Evolutionary conservation across 1,140 invertebrate species (phyloP).

Genomic region (Geopemphigus sp.): DNA sequence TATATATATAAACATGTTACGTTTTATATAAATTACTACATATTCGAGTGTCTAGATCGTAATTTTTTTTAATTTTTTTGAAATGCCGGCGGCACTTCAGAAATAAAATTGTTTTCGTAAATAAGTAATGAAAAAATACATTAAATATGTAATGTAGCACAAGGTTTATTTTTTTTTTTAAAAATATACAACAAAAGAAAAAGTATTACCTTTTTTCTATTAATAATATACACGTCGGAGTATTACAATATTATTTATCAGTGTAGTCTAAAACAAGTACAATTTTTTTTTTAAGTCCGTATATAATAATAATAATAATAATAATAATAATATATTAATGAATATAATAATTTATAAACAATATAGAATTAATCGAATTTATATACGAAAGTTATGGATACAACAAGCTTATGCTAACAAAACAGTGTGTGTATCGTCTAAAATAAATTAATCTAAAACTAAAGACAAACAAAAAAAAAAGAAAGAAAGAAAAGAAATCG

Average conservation of each 20-base stretch:
- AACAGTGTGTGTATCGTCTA: background rate
- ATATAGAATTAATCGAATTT: conserved; percentile 19
- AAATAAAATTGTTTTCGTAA: conserved; percentile 24
- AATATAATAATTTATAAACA: conserved; percentile 21
- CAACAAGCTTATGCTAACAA: conserved; percentile 41
- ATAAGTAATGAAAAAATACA: conserved; percentile 10
- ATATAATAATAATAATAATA: conserved; percentile 22
- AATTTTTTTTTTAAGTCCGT: conserved; percentile 36
- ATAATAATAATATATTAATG: conserved; percentile 36
- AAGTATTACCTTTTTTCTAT: conserved; percentile 41
- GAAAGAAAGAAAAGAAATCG: conserved; percentile 10
- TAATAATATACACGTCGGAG: conserved; percentile 39
- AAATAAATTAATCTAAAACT: conserved; percentile 47
- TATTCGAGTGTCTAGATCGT: background rate
- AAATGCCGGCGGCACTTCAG: background rate
- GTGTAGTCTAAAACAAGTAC: conserved; percentile 44
- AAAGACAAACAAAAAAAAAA: conserved; percentile 15
- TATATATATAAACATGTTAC: no score
- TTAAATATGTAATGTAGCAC: conserved; percentile 41
- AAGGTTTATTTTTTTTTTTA: conserved; percentile 38
- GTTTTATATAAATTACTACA: no score
- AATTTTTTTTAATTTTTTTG: background rate
- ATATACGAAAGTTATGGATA: conserved; percentile 39
- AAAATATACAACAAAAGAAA: conserved; percentile 45
- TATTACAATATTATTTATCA: conserved; percentile 37